phyloP scores from a whole-genome alignment of 2,888 invertebrate genomes.

The Halictus quadricinctus region DNA sequence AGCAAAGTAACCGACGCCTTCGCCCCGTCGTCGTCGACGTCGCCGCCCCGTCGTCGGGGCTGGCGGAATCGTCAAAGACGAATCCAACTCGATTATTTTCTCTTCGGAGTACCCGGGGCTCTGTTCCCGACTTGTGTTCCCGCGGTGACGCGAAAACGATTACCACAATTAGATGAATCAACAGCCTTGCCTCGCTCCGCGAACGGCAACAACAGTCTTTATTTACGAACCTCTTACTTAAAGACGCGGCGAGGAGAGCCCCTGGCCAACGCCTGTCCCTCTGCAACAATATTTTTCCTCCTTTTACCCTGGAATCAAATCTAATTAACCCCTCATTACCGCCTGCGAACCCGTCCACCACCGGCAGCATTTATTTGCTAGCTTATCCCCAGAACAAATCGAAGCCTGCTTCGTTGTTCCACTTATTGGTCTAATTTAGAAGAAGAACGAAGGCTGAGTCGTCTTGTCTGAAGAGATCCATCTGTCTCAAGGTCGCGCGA shows the following conservation, averaged over 20 bases:
- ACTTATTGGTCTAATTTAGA: neutral
- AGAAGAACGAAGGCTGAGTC: neutral
- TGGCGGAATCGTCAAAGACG: constrained; percentile 25
- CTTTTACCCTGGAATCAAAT: constrained; percentile 16
- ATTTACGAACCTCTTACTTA: constrained; percentile 45
- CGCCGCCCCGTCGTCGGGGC: neutral
- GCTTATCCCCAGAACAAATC: neutral
- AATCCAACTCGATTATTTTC: constrained; percentile 48
- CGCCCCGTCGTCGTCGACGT: neutral
- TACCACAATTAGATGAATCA: constrained; percentile 66
- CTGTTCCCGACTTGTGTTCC: constrained; percentile 13
- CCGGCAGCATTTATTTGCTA: neutral
- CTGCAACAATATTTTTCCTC: constrained; percentile 50
- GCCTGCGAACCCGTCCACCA: neutral
- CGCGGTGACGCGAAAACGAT: constrained; percentile 41
- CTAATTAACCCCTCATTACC: constrained; percentile 43
- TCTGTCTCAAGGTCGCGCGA: too few species aligned
- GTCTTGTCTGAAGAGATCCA: too few species aligned
- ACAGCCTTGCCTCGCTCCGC: constrained; percentile 47
- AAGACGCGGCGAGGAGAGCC: constrained; percentile 39
- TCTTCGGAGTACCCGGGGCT: constrained; percentile 5
- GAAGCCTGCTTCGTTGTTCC: neutral
- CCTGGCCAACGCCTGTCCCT: neutral
- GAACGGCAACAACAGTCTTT: constrained; percentile 54
- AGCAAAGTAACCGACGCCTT: neutral